Evolutionary conservation across 2,888 invertebrate species (phyloP).

Genomic region (Eulithis testata): DNA sequence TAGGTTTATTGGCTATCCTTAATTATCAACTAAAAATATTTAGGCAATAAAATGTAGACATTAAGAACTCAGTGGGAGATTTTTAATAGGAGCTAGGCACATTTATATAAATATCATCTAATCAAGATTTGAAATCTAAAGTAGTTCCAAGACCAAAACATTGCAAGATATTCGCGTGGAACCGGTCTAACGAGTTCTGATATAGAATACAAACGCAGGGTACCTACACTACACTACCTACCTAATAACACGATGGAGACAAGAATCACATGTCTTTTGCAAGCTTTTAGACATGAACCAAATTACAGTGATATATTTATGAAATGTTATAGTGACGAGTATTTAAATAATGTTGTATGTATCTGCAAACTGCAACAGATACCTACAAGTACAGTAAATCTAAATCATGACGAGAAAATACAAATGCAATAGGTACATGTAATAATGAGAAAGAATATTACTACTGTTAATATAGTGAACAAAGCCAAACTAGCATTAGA

Average conservation of each 20-base stretch:
- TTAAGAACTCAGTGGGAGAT: too few species aligned
- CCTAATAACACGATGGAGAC: slow-evolving; percentile 3
- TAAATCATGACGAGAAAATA: too few species aligned
- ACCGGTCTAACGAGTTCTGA: slow-evolving; percentile 24
- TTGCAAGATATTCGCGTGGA: slow-evolving; percentile 21
- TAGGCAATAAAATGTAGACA: too few species aligned
- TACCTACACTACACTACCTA: background rate
- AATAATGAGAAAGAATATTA: too few species aligned
- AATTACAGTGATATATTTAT: slow-evolving; percentile 1
- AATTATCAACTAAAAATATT: too few species aligned
- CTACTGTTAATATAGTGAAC: background rate
- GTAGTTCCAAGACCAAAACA: slow-evolving; percentile 25
- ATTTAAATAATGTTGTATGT: too few species aligned
- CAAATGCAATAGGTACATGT: too few species aligned
- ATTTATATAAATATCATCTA: slow-evolving; percentile 14
- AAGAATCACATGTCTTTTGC: slow-evolving; percentile 8
- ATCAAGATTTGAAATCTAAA: slow-evolving; percentile 21
- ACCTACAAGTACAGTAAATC: too few species aligned
- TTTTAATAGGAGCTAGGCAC: background rate
- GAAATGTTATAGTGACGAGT: too few species aligned
- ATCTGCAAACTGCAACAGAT: too few species aligned
- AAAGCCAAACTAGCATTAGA: slow-evolving; percentile 2
- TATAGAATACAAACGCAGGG: slow-evolving; percentile 25
- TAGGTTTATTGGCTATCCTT: background rate
- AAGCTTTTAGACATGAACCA: slow-evolving; percentile 1